Conservation (phyloP, 1,140 invertebrate species). For the Agraylea sexmaculata region DNA sequence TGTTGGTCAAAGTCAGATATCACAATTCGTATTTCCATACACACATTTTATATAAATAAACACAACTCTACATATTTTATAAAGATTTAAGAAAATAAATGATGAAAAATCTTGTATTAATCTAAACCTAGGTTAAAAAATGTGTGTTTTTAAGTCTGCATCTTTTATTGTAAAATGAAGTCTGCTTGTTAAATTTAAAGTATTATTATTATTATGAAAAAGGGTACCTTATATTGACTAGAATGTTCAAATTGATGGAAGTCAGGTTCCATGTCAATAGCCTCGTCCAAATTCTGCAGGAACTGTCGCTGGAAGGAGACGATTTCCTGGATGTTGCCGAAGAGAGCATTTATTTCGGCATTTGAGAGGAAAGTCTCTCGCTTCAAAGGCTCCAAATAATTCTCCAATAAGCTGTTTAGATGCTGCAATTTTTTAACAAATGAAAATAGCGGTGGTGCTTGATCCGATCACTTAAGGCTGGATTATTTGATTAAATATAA, state of each 20-base stretch:
- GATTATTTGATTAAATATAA: too few relatives aligned
- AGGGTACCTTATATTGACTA: constrained; percentile 81
- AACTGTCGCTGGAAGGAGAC: constrained; percentile 93
- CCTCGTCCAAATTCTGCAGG: constrained; percentile 88
- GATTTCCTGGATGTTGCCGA: constrained; percentile 96
- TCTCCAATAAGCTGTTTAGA: constrained; percentile 88
- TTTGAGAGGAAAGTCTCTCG: constrained; percentile 90
- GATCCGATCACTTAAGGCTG: neutral
- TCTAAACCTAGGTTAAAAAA: too few relatives aligned
- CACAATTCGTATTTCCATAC: too few relatives aligned
- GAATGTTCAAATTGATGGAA: constrained; percentile 87
- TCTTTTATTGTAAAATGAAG: too few relatives aligned
- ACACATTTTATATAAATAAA: too few relatives aligned
- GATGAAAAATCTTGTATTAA: too few relatives aligned
- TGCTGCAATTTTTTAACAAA: constrained; percentile 73
- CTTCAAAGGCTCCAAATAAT: constrained; percentile 93
- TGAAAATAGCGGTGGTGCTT: constrained; percentile 2
- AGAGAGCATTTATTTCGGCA: constrained; percentile 88
- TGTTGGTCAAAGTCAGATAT: too few relatives aligned
- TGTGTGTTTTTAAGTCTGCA: too few relatives aligned
- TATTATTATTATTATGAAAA: constrained; percentile 1
- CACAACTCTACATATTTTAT: too few relatives aligned
- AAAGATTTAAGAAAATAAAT: too few relatives aligned
- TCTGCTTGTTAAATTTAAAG: constrained; percentile 45
- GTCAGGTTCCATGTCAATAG: constrained; percentile 80